Conservation (phyloP, 2,888 invertebrate species). For the Microplitis deprimator region DNA sequence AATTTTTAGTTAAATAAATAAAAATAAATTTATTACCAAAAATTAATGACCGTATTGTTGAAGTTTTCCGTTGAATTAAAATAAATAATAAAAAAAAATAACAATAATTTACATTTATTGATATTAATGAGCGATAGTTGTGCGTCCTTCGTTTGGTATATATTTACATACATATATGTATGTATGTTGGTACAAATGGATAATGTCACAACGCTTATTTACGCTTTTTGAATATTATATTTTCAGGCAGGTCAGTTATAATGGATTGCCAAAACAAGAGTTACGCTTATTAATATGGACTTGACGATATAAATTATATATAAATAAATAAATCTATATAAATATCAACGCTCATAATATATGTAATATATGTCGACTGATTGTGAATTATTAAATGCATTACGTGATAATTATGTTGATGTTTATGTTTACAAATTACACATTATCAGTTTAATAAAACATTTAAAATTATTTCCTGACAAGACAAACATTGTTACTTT, state of each 20-base stretch:
- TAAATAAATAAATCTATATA: not conserved
- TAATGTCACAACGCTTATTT: not conserved
- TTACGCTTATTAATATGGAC: not conserved
- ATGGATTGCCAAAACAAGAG: not conserved
- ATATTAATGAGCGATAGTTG: not conserved
- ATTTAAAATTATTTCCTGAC: not conserved
- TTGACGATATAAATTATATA: not conserved
- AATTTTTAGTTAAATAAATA: no score
- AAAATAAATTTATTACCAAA: not conserved
- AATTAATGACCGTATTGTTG: not conserved
- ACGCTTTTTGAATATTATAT: constrained; percentile 1
- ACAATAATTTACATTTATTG: not conserved
- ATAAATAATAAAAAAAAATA: not conserved
- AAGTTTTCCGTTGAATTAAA: not conserved
- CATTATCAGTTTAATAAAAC: no score
- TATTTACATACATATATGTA: no score
- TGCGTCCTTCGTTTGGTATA: no score
- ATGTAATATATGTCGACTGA: not conserved
- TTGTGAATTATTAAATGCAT: not conserved
- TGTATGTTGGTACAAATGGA: not conserved
- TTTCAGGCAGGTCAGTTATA: not conserved
- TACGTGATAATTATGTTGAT: not conserved
- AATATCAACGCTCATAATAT: not conserved
- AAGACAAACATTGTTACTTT: not conserved
- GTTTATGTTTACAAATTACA: not conserved